phyloP scores from a whole-genome alignment of 2,888 invertebrate species.

The Macrosoma leucophasiata region DNA sequence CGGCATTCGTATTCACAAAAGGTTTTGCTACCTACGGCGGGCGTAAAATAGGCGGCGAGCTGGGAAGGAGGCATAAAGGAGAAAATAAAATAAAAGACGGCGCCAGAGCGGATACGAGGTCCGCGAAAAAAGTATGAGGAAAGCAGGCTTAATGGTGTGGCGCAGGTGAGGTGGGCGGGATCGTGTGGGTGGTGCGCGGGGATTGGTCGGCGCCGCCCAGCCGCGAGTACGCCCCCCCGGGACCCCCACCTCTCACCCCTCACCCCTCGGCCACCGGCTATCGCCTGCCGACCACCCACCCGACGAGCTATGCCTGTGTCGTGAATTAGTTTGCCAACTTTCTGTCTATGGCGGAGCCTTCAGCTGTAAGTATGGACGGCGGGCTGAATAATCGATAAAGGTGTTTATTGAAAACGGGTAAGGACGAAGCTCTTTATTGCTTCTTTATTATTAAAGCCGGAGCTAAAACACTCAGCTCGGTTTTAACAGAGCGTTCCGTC shows the following conservation, averaged over 20 bases:
- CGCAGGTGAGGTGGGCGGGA: constrained; percentile 74
- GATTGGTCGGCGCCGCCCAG: constrained; percentile 73
- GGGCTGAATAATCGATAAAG: constrained; percentile 75
- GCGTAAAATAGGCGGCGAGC: constrained; percentile 71
- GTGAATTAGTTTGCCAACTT: constrained; percentile 76
- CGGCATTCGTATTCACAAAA: constrained; percentile 74
- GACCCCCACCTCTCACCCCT: constrained; percentile 32
- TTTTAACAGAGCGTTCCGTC: no score
- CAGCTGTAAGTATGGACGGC: constrained; percentile 73
- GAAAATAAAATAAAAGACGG: constrained; percentile 76
- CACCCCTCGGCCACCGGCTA: constrained; percentile 64
- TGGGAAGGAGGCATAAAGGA: constrained; percentile 72
- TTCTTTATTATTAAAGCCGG: constrained; percentile 68
- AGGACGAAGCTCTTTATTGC: constrained; percentile 71
- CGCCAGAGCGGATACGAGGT: constrained; percentile 71
- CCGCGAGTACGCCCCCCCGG: constrained; percentile 57
- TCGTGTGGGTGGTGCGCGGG: constrained; percentile 58
- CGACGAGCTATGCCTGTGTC: constrained; percentile 73
- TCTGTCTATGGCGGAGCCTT: constrained; percentile 74
- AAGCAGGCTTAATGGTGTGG: constrained; percentile 70
- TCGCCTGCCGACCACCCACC: constrained; percentile 66
- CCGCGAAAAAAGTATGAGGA: constrained; percentile 72
- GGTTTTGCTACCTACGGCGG: constrained; percentile 72
- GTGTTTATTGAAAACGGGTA: constrained; percentile 76
- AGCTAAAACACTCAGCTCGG: constrained; percentile 34